Base-by-base conservation (phyloP, 37 sponge, comb jelly and placozoan genomes). In the Mnemiopsis leidyi region DNA sequence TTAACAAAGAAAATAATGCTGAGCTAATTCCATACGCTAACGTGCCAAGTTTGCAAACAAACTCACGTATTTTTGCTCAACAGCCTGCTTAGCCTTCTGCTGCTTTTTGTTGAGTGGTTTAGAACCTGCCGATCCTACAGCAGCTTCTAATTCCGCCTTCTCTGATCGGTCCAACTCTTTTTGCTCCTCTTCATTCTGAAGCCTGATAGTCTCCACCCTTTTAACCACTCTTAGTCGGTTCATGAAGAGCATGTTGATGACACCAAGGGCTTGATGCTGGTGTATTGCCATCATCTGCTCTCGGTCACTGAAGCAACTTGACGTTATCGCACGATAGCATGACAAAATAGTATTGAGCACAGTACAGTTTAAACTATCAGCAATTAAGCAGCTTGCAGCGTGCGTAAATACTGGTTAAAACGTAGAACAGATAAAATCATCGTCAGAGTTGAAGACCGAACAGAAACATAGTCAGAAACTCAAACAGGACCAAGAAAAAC, bases 241-340 rank as follows among this genome's bases (percentile, higher is more conserved):
- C 82, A 79, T 79, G 82, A 79, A 79, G 3, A 79, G 82, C 82
- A 79, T 79, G 82, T 79, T 79, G 35, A 79, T 79, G 21, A 79
- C 82, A 7, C 31, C 35, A 0, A 79, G 82, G 3, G 82, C 82
- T 35, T 79, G 82, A 36, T 79, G 82, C 38, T 79, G 82, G 36
- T 79, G 82, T 32, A 79, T 29, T 16, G 82, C 35, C 82, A 79
- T 79, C 82, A 79, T 79, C 7, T 79, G 82, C 38, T 79, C 82
- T 35, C 82, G 34, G 82, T 79, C 82, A 23, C 73, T 69, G 73
- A 48, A 48, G 61, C 61, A 48, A 48, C 61, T 18, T 48, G 61
- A 48, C 61, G 61, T 48, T 5, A n/a, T n/a, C n/a, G n/a, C n/a
- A n/a, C n/a, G n/a, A n/a, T n/a, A 48, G 61, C 61, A 48, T 48